A percentile compares a stretch with the other conserved stretches of the same genome.
Conservation (phyloP, 1,140 invertebrate genomes). For the Heliconius eleuchia region DNA sequence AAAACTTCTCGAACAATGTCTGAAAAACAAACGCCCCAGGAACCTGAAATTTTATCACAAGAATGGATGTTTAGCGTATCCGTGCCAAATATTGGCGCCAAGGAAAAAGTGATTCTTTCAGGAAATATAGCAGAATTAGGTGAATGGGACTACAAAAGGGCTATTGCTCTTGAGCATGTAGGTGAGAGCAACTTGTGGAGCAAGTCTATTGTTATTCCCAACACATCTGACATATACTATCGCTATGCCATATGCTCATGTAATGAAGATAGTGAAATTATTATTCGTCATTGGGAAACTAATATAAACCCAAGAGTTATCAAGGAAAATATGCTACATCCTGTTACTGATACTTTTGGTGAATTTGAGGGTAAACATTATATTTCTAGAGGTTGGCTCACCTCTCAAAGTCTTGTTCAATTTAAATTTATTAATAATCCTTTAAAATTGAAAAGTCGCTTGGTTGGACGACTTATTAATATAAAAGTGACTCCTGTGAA, state of each 20-base stretch:
- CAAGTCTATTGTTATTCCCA: conserved; percentile 83
- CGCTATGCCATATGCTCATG: conserved; percentile 89
- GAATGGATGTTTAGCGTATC: conserved; percentile 77
- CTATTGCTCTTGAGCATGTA: conserved; percentile 70
- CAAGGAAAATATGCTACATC: conserved; percentile 52
- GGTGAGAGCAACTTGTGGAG: conserved; percentile 80
- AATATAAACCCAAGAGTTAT: conserved; percentile 86
- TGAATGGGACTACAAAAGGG: conserved; percentile 79
- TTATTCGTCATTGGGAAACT: conserved; percentile 93
- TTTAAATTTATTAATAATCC: conserved; percentile 93
- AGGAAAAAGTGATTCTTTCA: conserved; percentile 64
- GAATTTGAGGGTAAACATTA: conserved; percentile 83
- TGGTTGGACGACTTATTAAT: conserved; percentile 84
- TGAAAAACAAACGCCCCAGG: conserved; percentile 43
- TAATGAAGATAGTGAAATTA: conserved; percentile 81
- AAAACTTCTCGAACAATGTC: conserved; percentile 58
- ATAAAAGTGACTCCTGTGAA: conserved; percentile 91
- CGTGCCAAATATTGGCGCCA: conserved; percentile 56
- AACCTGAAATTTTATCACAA: conserved; percentile 54
- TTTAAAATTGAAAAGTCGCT: conserved; percentile 90
- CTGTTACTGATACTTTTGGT: conserved; percentile 83
- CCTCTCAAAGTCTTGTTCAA: conserved; percentile 91
- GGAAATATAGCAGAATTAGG: conserved; percentile 65
- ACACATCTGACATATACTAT: conserved; percentile 86
- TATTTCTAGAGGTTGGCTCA: conserved; percentile 93